phyloP scores from a whole-genome alignment of 2,113 vertebrate genomes.

The Corvus hawaiiensis region DNA sequence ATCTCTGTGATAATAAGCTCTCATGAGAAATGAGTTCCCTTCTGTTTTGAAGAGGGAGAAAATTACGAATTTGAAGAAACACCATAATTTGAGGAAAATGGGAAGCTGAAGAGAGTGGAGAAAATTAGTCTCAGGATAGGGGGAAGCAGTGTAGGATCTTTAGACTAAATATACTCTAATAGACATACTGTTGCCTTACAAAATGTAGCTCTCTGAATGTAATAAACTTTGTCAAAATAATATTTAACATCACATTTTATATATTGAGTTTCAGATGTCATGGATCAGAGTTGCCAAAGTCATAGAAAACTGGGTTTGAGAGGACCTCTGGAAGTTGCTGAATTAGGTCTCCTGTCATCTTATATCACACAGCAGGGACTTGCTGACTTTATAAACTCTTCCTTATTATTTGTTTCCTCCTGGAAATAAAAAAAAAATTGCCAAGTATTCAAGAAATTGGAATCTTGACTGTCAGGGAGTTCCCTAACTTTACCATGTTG shows the following conservation, averaged over 20 bases:
- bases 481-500: not conserved
- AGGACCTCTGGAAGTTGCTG: not conserved
- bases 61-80: not conserved
- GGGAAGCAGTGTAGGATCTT: not conserved
- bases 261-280: not conserved
- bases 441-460: not conserved
- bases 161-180: not conserved
- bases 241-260: not conserved
- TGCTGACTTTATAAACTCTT: not conserved
- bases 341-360: not conserved
- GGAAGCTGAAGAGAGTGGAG: not conserved
- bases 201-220: not conserved
- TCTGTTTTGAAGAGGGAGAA: slow-evolving; percentile 9
- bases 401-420: not conserved
- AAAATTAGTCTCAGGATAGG: not conserved
- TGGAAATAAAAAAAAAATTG: not conserved
- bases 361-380: not conserved
- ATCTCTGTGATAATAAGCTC: not conserved
- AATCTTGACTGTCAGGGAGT: not conserved
- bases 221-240: not conserved
- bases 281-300: not conserved
- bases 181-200: not conserved
- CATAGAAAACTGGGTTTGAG: not conserved
- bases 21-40: not conserved
- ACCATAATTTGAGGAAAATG: not conserved